Evolutionary conservation across 2,888 invertebrate species (phyloP).

Genomic region (Hypomecis punctinalis): DNA sequence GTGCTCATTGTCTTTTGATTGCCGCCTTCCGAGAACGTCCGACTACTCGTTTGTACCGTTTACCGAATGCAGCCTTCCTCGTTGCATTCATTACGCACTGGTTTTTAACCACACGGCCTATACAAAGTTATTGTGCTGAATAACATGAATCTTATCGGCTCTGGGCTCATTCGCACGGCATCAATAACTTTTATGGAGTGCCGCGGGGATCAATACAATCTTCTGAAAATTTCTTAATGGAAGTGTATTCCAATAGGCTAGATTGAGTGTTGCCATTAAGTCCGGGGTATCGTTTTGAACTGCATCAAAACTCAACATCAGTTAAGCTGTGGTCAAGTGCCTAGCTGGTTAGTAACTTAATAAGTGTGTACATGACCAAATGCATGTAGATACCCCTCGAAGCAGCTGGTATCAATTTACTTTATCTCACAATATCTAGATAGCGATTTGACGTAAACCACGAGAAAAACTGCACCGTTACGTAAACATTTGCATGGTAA

Average conservation of each 20-base stretch:
- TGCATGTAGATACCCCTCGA: slow-evolving; percentile 27
- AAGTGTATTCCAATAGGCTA: background rate
- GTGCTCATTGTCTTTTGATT: slow-evolving; percentile 77
- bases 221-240: background rate
- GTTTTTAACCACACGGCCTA: slow-evolving; percentile 57
- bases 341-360: background rate
- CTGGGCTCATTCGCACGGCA: slow-evolving; percentile 31
- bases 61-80: slow-evolving; percentile 72
- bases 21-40: slow-evolving; percentile 75
- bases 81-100: slow-evolving; percentile 73
- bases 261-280: background rate
- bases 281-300: background rate
- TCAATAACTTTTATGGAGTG: slow-evolving; percentile 17
- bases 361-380: slow-evolving; percentile 30
- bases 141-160: slow-evolving; percentile 34
- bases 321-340: slow-evolving; percentile 3
- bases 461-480: slow-evolving; percentile 34
- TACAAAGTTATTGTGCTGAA: slow-evolving; percentile 29
- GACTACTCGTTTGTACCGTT: slow-evolving; percentile 80
- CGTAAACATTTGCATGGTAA: slow-evolving; percentile 29
- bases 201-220: slow-evolving; percentile 7
- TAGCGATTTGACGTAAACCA: slow-evolving; percentile 29
- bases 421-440: slow-evolving; percentile 33
- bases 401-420: slow-evolving; percentile 10
- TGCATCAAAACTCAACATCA: background rate